Evolutionary conservation across 2,888 invertebrate species (phyloP).

Genomic region (Stomorhina lunata): DNA sequence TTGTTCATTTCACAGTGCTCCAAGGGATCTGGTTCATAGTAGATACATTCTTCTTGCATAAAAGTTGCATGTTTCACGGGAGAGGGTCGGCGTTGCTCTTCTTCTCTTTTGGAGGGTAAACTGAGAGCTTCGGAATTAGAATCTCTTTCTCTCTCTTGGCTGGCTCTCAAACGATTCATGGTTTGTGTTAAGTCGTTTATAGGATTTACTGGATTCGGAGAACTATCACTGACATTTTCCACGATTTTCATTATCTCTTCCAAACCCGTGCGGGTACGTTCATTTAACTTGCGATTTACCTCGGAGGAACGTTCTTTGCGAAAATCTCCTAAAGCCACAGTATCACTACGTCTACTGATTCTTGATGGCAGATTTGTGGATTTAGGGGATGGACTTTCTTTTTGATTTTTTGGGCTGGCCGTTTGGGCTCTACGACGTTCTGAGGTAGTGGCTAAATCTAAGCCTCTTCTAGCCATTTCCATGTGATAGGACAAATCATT

Average conservation of each 20-base stretch:
- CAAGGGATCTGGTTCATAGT: slow-evolving; percentile 64
- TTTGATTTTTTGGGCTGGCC: slow-evolving; percentile 56
- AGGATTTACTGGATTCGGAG: slow-evolving; percentile 27
- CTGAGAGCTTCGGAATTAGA: slow-evolving; percentile 35
- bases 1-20: slow-evolving; percentile 38
- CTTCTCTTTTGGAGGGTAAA: background rate
- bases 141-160: slow-evolving; percentile 55
- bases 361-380: slow-evolving; percentile 68
- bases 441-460: slow-evolving; percentile 67
- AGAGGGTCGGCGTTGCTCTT: slow-evolving; percentile 57
- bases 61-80: slow-evolving; percentile 69
- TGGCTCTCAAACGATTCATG: slow-evolving; percentile 60
- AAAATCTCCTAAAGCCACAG: slow-evolving; percentile 67
- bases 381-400: slow-evolving; percentile 59
- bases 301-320: slow-evolving; percentile 71
- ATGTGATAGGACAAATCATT: slow-evolving; percentile 72
- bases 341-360: slow-evolving; percentile 69
- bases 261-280: slow-evolving; percentile 77
- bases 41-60: slow-evolving; percentile 68
- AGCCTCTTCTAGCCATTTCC: slow-evolving; percentile 72
- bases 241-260: slow-evolving; percentile 79
- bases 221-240: slow-evolving; percentile 71
- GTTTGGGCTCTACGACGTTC: slow-evolving; percentile 72
- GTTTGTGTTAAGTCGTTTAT: slow-evolving; percentile 52
- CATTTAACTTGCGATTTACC: slow-evolving; percentile 76